Evolutionary conservation across 53 echinoderm and acorn worm genomes (phyloP).

Genomic region (Stichopus horrens): DNA sequence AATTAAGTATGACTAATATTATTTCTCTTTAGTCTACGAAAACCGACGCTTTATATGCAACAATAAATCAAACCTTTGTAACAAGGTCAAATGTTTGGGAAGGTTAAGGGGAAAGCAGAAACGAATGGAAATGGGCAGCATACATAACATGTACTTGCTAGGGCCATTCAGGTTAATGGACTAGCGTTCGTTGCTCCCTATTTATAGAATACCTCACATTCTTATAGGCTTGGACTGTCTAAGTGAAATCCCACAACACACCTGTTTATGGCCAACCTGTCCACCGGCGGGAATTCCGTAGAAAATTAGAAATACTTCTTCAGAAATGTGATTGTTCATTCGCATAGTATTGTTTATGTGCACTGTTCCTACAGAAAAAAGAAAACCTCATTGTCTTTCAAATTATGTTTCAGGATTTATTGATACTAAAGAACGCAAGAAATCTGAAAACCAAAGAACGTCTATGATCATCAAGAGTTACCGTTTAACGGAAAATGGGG

Average conservation of each 20-base stretch:
- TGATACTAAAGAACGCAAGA: no score
- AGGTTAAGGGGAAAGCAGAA: not conserved
- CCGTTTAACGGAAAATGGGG: no score
- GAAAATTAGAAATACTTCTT: conserved; percentile 22
- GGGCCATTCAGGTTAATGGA: conserved; percentile 8
- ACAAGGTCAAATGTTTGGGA: conserved; percentile 27
- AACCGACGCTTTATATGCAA: conserved; percentile 28
- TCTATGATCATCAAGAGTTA: no score
- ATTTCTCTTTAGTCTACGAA: conserved; percentile 19
- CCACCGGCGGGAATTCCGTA: conserved; percentile 4
- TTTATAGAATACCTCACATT: not conserved
- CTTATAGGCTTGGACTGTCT: not conserved
- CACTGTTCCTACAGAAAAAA: not conserved
- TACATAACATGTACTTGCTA: not conserved
- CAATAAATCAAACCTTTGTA: conserved; percentile 28
- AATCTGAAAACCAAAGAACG: no score
- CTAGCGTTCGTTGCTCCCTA: conserved; percentile 28
- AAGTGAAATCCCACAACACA: not conserved
- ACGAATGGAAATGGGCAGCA: conserved; percentile 16
- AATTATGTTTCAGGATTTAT: no score
- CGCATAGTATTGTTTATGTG: no score
- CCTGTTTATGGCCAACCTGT: conserved; percentile 9
- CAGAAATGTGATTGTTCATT: not conserved
- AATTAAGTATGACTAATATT: conserved; percentile 35
- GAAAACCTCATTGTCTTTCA: not conserved